A percentile compares a stretch with the other conserved stretches of the same genome.
Conservation (phyloP, 2,888 invertebrate species). For the Dryocosmus kuriphilus region DNA sequence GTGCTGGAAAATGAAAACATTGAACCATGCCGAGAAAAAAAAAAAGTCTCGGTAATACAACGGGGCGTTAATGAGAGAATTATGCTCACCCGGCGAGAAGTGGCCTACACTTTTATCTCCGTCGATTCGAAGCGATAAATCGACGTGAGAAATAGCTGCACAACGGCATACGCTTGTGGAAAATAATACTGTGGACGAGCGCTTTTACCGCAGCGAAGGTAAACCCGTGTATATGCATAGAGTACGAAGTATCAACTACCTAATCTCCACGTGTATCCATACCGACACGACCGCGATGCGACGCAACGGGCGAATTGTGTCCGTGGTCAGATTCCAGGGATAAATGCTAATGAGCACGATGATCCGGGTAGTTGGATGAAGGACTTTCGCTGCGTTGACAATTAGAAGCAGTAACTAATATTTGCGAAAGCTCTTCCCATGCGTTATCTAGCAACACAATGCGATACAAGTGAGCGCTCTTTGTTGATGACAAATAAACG, state of each 20-base stretch:
- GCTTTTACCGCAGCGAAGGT: neutral
- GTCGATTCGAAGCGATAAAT: neutral
- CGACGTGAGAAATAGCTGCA: constrained; percentile 4
- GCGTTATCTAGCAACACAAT: neutral
- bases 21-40: neutral
- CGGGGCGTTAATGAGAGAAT: neutral
- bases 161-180: neutral
- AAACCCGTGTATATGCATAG: neutral
- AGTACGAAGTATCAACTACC: neutral
- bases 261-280: constrained; percentile 13
- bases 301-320: neutral
- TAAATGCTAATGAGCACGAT: constrained; percentile 25
- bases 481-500: constrained; percentile 27
- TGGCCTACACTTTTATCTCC: neutral
- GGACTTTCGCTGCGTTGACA: constrained; percentile 25
- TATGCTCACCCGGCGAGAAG: neutral
- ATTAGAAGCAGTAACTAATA: constrained; percentile 36
- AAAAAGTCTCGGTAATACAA: neutral
- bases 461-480: constrained; percentile 14
- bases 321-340: constrained; percentile 14
- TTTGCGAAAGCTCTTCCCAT: constrained; percentile 33
- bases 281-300: neutral
- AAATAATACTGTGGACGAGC: neutral
- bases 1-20: constrained; percentile 8
- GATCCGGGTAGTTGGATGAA: constrained; percentile 8